Conservation (phyloP, 2,113 vertebrate species). For the Tautogolabrus adspersus region DNA sequence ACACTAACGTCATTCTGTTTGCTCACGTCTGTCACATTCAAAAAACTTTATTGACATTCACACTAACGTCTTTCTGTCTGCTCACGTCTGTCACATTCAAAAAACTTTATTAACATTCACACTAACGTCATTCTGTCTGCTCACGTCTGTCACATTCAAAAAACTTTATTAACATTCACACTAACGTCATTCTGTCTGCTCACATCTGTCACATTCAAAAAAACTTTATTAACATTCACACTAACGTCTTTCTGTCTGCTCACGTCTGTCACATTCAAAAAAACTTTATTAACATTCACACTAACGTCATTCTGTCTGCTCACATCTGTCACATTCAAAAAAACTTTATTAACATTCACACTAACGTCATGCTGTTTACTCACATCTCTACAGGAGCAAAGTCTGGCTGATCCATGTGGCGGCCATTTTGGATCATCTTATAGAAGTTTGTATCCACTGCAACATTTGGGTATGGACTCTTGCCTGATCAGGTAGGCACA, state of each 20-base stretch:
- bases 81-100: background rate
- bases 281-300: background rate
- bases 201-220: background rate
- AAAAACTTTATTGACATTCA: background rate
- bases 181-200: no score
- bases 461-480: constrained; percentile 93
- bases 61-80: no score
- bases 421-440: constrained; percentile 93
- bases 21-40: background rate
- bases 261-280: background rate
- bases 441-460: constrained; percentile 95
- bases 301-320: no score
- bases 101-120: background rate
- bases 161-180: background rate
- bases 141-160: background rate
- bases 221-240: background rate
- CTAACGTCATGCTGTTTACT: constrained; percentile 1
- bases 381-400: constrained; percentile 91
- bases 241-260: no score
- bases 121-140: no score
- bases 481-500: constrained; percentile 80
- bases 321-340: background rate
- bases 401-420: constrained; percentile 93
- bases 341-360: background rate
- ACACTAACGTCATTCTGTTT: background rate